phyloP scores from a whole-genome alignment of 2,113 vertebrate species.

The Chionis minor region DNA sequence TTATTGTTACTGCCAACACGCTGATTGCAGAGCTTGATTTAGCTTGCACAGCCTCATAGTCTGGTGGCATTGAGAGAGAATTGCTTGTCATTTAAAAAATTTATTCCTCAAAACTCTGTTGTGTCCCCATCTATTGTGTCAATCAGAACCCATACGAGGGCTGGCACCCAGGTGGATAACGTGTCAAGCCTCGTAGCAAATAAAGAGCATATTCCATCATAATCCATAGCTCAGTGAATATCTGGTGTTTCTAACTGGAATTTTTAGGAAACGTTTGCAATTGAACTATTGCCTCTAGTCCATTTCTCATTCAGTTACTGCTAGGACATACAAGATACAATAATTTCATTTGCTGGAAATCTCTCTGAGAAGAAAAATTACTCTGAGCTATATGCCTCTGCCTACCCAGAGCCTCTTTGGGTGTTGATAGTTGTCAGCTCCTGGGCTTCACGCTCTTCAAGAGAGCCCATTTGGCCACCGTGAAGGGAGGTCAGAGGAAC shows the following conservation, averaged over 20 bases:
- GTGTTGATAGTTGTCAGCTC: slow-evolving; percentile 21
- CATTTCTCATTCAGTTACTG: background rate
- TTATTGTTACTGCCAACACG: background rate
- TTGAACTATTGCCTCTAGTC: background rate
- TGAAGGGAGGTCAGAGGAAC: background rate
- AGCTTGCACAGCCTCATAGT: background rate
- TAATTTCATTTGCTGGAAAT: background rate
- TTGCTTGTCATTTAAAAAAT: background rate
- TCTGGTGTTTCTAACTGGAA: background rate
- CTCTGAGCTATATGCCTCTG: background rate
- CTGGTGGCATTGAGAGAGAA: background rate
- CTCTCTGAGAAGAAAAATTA: background rate
- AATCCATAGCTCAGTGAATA: background rate
- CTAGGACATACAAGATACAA: background rate
- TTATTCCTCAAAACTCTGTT: background rate
- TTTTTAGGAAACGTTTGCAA: background rate
- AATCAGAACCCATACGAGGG: background rate
- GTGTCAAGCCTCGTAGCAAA: background rate
- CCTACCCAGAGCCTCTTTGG: background rate
- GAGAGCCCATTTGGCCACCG: background rate
- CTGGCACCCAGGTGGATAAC: background rate
- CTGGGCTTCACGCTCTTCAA: background rate
- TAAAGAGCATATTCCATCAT: background rate
- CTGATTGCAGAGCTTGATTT: background rate
- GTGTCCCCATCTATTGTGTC: background rate